phyloP scores from a whole-genome alignment of 1,140 invertebrate species.

The Bactericera cockerelli region DNA sequence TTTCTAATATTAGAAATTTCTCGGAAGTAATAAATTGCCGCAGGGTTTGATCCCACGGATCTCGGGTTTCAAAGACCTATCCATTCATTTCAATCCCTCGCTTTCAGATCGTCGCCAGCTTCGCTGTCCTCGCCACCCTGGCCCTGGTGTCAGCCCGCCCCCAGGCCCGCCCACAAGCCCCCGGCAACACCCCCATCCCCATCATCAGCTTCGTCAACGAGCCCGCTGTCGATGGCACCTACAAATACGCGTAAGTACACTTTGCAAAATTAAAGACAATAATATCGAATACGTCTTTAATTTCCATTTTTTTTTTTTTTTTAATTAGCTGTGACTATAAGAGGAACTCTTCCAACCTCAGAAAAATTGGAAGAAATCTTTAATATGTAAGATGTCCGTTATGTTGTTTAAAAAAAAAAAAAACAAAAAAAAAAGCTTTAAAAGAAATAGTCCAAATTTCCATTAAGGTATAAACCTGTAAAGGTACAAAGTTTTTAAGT shows the following conservation, averaged over 20 bases:
- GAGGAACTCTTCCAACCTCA: no score
- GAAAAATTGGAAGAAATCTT: no score
- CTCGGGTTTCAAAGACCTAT: no score
- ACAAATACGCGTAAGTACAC: constrained; percentile 14
- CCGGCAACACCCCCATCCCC: neutral
- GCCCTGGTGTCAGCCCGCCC: neutral
- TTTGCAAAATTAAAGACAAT: constrained; percentile 9
- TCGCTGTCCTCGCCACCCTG: neutral
- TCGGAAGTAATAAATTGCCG: no score
- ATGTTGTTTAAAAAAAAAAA: no score
- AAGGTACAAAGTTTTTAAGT: neutral
- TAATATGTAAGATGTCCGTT: no score
- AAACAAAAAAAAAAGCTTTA: no score
- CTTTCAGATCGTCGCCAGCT: constrained; percentile 4
- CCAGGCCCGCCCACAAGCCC: neutral
- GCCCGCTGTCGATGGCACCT: constrained; percentile 16
- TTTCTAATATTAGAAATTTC: no score
- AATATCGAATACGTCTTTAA: constrained; percentile 5
- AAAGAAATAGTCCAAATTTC: constrained; percentile 10
- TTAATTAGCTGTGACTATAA: no score
- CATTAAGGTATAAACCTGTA: neutral
- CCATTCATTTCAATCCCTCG: neutral
- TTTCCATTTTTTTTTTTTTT: no score
- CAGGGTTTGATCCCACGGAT: no score
- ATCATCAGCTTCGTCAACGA: constrained; percentile 18